Evolutionary conservation across 2,113 vertebrate species (phyloP).

Genomic region (Panurus biarmicus): DNA sequence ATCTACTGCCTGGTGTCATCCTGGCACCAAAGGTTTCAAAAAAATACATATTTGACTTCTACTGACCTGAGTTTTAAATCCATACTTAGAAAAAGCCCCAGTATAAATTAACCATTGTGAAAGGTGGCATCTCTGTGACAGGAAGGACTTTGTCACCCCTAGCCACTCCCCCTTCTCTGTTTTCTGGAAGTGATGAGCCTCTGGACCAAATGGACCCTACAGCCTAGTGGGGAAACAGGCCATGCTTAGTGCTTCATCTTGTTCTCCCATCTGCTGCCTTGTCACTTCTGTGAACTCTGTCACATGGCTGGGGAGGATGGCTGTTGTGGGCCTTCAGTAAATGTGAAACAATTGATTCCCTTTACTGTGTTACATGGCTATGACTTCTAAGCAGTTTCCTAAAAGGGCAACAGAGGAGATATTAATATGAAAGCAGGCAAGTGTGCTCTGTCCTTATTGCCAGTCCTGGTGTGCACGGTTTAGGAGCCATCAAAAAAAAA

Average conservation of each 20-base stretch:
- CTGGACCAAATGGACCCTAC: not conserved
- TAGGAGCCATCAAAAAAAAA: not conserved
- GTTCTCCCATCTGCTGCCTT: not conserved
- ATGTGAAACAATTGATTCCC: not conserved
- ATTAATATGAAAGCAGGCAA: not conserved
- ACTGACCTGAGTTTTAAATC: not conserved
- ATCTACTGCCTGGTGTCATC: not conserved
- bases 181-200: not conserved
- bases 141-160: not conserved
- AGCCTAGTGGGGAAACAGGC: not conserved
- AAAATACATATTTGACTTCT: not conserved
- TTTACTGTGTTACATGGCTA: not conserved
- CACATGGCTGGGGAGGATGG: not conserved
- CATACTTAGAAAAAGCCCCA: not conserved
- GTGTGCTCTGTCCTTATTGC: not conserved
- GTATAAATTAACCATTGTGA: not conserved
- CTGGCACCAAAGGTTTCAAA: not conserved
- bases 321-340: not conserved
- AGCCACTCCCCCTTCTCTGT: not conserved
- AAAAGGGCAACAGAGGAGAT: too few species aligned
- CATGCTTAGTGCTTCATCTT: not conserved
- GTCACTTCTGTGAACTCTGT: not conserved
- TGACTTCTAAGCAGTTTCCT: not conserved
- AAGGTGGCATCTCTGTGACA: not conserved
- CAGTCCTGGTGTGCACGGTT: not conserved